Base-by-base conservation (phyloP, 2,797 vertebrate species). In the Cyprinodon diabolis region DNA sequence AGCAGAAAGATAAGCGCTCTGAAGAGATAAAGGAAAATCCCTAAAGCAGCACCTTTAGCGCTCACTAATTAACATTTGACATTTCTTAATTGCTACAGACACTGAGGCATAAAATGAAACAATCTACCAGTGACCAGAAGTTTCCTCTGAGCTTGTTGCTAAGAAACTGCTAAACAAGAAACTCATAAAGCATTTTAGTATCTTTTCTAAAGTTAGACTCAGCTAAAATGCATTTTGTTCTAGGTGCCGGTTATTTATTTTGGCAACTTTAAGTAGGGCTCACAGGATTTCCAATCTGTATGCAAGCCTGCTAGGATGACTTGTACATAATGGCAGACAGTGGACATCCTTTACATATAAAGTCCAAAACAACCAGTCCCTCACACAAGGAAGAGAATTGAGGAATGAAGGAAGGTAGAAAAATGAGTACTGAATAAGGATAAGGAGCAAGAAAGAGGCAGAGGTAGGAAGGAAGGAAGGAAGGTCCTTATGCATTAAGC, bases 161-260 rank as follows among this genome's bases (percentile, higher is more conserved):
- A 69, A 52, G 74, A 68, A 81, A 81, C 74, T 58, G 73, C 30
- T 69, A 40, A 23, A 30, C 35, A 1, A 19, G 63, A 48, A 57
- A 25, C 56, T 2, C 13, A n/a, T 37, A 49, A 66, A 12, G 40
- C 10, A 4, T 66, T 47, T 21, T 48, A 40, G 12, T 40, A 4
- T 40, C 25, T 1, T 45, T 63, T 62, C 45, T 21, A 69, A 72
- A 55, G 6, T 17, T 57, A 74, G 3, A 55, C 8, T 14, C 25
- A 3, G 3, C 40, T 43, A 43, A 43, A 43, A 19, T 58, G 10
- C 23, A 67, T 5, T 49, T 57, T 47, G 3, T 65, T 56, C 14
- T 47, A 47, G 40, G 37, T 1, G 21, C 40, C n/a, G 21, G 62
- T 65, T 45, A 65, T 45, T 45, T 23, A 45, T 43, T 23, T 45